phyloP scores from a whole-genome alignment of 2,113 vertebrate genomes.

The Barbus barbus region DNA sequence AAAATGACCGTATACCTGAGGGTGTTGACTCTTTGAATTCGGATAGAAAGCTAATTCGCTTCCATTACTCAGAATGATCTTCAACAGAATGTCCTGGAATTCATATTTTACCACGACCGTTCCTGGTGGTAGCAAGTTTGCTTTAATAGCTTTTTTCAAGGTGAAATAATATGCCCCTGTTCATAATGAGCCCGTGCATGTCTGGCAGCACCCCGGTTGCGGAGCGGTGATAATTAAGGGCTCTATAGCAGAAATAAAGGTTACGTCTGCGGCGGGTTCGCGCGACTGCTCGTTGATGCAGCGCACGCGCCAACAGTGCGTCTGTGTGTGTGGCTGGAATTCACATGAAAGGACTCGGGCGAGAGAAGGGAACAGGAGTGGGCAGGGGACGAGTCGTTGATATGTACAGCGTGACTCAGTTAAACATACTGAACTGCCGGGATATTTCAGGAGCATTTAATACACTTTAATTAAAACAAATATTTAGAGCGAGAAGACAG shows the following conservation, averaged over 20 bases:
- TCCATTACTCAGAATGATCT: not conserved
- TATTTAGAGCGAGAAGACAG: conserved; percentile 29
- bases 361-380: conserved; percentile 30
- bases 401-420: conserved; percentile 61
- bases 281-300: conserved; percentile 59
- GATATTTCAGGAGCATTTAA: conserved; percentile 56
- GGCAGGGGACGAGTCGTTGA: conserved; percentile 55
- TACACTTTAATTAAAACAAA: conserved; percentile 55
- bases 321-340: conserved; percentile 61
- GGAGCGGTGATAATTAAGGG: conserved; percentile 57
- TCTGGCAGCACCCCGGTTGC: conserved; percentile 43
- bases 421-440: conserved; percentile 56
- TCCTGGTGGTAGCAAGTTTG: not conserved
- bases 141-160: not conserved
- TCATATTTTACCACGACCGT: not conserved
- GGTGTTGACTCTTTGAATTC: not conserved
- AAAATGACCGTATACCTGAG: not conserved
- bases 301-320: conserved; percentile 54
- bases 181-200: conserved; percentile 43
- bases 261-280: conserved; percentile 38
- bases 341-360: conserved; percentile 53
- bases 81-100: not conserved
- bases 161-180: conserved; percentile 35
- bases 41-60: not conserved
- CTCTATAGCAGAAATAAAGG: conserved; percentile 55